Evolutionary conservation across 1,140 invertebrate species (phyloP), one percentile per base, ranked within the genome.

Genomic region (Drosophila eugracilis): DNA sequence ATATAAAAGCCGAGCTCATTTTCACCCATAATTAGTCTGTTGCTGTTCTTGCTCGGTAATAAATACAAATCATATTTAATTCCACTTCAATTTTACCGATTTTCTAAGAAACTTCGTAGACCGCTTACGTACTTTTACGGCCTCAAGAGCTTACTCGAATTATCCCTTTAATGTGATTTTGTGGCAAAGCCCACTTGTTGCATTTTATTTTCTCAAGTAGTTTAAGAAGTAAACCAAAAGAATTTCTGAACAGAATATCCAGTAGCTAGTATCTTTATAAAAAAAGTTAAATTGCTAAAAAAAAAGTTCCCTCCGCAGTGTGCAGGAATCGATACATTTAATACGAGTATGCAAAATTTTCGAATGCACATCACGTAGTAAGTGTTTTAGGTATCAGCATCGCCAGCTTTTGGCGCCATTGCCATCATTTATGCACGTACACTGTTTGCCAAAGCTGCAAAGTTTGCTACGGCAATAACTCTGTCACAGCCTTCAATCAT

Each of bases 401-500:
- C 55, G 10, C 5, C 44, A 58, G 54, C 42, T 37, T 49, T 58
- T 37, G 55, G 26, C 44, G 44, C 44, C 47, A 28, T 37, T 39
- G 47, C 34, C 55, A 62, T 65, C 60, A 65, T 62, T 65, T 62
- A 62, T 62, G 60, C 60, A 65, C 60, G 60, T 65, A 65, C 57
- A 62, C 30, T 6, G 57, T 47, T 65, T 39, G 41, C 41, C 12
- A n/a, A 28, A 41, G 54, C 60, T 37, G 57, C 57, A 14, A 60
- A 65, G 12, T 58, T 57, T 55, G 39, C 39, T 24, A 22, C 19
- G 50, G 39, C 42, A 34, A 32, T 26, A 44, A 28, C 39, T 39
- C 30, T 17, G 57, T 36, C 59, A 44, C 37, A 58, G 36, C 24
- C 47, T 19, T 37, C 47, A 21, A 59, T 53, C 45, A 12, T 7